These are phyloP conservation scores for Rhinolophus sinicus DNA, from an alignment of 2,113 vertebrate species.

Conservation along the genomic window DNA sequence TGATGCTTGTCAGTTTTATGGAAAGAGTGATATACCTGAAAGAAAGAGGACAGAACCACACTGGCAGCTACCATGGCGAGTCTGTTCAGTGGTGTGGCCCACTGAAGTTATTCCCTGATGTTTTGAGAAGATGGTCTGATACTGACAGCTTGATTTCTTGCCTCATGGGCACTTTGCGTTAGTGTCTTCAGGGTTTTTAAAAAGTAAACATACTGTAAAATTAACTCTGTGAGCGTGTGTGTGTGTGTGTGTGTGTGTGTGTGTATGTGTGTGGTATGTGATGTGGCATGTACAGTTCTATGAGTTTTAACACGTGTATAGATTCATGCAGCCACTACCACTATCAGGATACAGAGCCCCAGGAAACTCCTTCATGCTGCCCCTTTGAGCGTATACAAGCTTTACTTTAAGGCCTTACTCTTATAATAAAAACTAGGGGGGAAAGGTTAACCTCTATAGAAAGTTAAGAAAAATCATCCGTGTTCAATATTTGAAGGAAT, in stretches of 20 bases:
- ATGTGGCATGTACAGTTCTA: not conserved
- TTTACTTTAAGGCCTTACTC: not conserved
- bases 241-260: not conserved
- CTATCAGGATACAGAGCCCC: not conserved
- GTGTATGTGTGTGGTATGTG: not conserved
- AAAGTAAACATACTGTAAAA: not conserved
- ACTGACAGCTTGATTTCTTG: not conserved
- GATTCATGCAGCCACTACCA: not conserved
- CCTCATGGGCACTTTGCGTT: not conserved
- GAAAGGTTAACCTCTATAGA: not conserved
- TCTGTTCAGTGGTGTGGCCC: not conserved
- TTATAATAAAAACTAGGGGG: not conserved
- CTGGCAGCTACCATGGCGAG: not conserved
- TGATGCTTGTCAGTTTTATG: not conserved
- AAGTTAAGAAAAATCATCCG: not conserved
- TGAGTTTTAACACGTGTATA: not conserved
- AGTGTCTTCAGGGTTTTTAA: not conserved
- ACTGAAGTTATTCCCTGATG: not conserved
- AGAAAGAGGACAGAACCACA: not conserved
- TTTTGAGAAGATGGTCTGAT: not conserved
- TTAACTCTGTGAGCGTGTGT: not conserved
- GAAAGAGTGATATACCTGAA: not conserved
- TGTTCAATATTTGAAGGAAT: constrained; percentile 27
- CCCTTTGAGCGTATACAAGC: not conserved
- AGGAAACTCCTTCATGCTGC: not conserved